phyloP scores from a whole-genome alignment of 2,113 vertebrate genomes.

The Eclectus roratus region DNA sequence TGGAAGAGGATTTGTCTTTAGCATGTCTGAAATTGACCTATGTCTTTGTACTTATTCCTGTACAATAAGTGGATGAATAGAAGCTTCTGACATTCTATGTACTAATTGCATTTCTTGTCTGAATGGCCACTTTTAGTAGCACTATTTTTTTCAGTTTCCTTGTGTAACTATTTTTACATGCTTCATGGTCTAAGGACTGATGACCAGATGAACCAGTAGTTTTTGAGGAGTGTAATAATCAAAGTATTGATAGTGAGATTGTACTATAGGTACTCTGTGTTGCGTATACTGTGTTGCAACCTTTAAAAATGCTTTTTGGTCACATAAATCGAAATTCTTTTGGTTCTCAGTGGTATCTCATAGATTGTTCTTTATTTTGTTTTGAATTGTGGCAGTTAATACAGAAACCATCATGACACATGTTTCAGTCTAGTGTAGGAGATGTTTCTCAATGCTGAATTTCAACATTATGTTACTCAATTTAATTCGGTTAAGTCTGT shows the following conservation, averaged over 20 bases:
- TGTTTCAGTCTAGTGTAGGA: not conserved
- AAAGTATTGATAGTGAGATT: not conserved
- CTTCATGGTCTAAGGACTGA: not conserved
- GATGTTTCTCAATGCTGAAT: not conserved
- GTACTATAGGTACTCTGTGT: not conserved
- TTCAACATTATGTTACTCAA: slow-evolving; percentile 1
- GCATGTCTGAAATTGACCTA: not conserved
- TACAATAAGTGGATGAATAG: not conserved
- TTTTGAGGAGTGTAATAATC: not conserved
- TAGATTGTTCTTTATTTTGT: not conserved
- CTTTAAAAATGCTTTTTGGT: not conserved
- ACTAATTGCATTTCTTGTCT: not conserved
- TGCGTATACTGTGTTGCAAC: not conserved
- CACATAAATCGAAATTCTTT: not conserved
- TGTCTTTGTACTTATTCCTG: not conserved
- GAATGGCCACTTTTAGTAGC: not conserved
- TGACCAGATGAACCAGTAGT: not conserved
- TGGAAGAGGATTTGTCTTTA: not conserved
- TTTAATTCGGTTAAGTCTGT: not conserved
- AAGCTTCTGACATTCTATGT: not conserved
- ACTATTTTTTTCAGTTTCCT: not conserved
- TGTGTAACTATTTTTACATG: not conserved
- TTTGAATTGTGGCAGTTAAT: not conserved
- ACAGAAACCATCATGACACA: not conserved
- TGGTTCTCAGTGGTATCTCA: not conserved